Percentiles rank a stretch among this genome's conserved stretches.
Evolutionary conservation across 2,113 vertebrate species (phyloP).

Genomic region (Hypanus sabinus): DNA sequence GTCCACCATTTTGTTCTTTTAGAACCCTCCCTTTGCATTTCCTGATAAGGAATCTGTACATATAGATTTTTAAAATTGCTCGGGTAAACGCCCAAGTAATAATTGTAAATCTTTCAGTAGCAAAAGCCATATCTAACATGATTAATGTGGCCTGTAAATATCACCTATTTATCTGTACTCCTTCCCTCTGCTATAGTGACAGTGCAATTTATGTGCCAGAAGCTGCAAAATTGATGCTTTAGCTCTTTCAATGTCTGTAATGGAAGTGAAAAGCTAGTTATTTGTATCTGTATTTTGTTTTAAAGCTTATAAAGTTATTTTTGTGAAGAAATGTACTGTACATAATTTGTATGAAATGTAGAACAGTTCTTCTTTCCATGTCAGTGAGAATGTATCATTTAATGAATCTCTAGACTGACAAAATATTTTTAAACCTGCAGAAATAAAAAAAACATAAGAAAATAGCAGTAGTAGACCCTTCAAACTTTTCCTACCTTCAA

Average conservation of each 20-base stretch:
- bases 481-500: no score
- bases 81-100: neutral
- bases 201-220: slow-evolving; percentile 2
- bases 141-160: slow-evolving; percentile 21
- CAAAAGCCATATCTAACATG: slow-evolving; percentile 8
- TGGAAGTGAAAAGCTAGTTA: neutral
- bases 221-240: slow-evolving; percentile 3
- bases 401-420: neutral
- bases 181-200: neutral
- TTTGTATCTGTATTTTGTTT: neutral
- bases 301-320: neutral
- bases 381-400: neutral
- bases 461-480: neutral
- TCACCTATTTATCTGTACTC: slow-evolving; percentile 12
- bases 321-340: no score
- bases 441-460: neutral
- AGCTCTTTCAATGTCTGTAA: neutral
- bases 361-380: neutral
- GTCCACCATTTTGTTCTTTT: neutral
- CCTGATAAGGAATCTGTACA: neutral
- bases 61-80: neutral
- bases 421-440: neutral
- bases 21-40: neutral
- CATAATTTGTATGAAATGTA: neutral
- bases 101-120: slow-evolving; percentile 6